Conservation (phyloP, 2,113 vertebrate genomes). For the Bettongia penicillata region DNA sequence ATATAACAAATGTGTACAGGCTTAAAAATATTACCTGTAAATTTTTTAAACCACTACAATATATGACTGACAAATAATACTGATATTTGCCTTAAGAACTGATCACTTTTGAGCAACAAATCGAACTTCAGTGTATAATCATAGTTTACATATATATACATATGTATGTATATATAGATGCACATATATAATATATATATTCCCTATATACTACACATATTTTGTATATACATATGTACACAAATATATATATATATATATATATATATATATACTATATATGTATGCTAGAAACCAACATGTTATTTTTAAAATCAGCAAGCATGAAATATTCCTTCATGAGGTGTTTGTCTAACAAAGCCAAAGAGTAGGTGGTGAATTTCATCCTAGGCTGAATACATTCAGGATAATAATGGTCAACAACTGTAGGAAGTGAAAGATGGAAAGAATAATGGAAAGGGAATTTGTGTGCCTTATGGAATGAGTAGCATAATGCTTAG, state of each 20-base stretch:
- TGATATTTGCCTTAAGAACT: background rate
- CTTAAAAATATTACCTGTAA: slow-evolving; percentile 37
- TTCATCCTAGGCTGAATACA: slow-evolving; percentile 10
- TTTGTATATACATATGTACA: background rate
- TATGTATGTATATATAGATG: background rate
- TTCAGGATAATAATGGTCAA: slow-evolving; percentile 36
- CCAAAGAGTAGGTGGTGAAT: slow-evolving; percentile 40
- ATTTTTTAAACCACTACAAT: background rate
- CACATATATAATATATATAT: no score
- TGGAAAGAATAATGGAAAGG: background rate
- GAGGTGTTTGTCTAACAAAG: slow-evolving; percentile 4
- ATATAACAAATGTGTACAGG: background rate
- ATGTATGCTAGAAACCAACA: slow-evolving; percentile 30
- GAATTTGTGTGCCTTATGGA: background rate
- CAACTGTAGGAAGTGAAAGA: slow-evolving; percentile 19
- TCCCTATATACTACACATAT: background rate
- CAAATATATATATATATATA: no score
- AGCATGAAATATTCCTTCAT: slow-evolving; percentile 47
- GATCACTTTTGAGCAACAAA: background rate
- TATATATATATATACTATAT: background rate
- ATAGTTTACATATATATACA: background rate
- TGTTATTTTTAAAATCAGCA: slow-evolving; percentile 4
- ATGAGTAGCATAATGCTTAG: background rate
- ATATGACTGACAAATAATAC: background rate
- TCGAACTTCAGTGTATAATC: slow-evolving; percentile 8